Conservation (phyloP, 2,113 vertebrate genomes). For the Hippocampus guttulatus region DNA sequence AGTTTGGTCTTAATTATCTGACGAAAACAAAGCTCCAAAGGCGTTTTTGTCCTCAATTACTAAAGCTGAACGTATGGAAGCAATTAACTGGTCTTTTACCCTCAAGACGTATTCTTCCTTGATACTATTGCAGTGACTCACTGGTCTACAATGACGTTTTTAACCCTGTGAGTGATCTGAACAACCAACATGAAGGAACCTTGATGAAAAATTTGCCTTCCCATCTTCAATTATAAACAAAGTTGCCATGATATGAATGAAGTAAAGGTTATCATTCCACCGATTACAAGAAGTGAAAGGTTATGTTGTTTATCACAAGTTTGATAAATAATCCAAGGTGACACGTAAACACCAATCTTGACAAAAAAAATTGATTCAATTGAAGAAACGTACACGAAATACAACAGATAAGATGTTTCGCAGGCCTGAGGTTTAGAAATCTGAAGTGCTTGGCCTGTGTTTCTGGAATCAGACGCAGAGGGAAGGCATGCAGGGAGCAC, state of each 20-base stretch:
- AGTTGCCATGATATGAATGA: neutral
- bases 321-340: neutral
- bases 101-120: neutral
- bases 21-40: neutral
- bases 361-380: neutral
- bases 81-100: neutral
- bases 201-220: neutral
- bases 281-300: too few relatives aligned
- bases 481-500: too few relatives aligned
- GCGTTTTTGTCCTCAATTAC: neutral
- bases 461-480: neutral
- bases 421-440: neutral
- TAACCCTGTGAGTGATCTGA: neutral
- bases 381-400: neutral
- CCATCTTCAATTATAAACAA: neutral
- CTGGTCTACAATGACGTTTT: neutral
- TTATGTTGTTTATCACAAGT: neutral
- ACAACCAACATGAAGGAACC: neutral
- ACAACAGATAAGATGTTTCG: neutral
- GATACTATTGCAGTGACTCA: neutral
- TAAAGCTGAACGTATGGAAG: constrained; percentile 6
- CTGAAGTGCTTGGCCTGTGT: neutral
- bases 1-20: neutral
- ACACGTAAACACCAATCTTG: neutral
- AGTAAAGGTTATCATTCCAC: neutral